Evolutionary conservation across 2,888 invertebrate species (phyloP).

Genomic region (Drosophila prostipennis): DNA sequence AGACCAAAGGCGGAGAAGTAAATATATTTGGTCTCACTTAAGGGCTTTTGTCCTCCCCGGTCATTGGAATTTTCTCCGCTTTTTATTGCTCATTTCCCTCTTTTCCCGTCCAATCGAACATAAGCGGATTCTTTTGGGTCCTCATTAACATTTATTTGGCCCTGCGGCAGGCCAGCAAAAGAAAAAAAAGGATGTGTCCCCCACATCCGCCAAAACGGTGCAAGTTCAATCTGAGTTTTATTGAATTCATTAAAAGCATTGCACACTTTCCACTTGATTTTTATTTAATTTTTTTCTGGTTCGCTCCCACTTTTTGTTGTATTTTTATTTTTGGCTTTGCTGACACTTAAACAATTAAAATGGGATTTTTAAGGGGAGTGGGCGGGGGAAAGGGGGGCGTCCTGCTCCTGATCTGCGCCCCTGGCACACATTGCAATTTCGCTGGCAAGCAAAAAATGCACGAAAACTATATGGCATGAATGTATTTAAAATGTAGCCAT

Average conservation of each 20-base stretch:
- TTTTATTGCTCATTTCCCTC: slow-evolving; percentile 22
- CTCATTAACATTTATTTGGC: slow-evolving; percentile 49
- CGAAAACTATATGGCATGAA: slow-evolving; percentile 26
- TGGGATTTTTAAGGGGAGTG: slow-evolving; percentile 7
- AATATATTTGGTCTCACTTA: slow-evolving; percentile 35
- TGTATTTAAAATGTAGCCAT: slow-evolving; percentile 45
- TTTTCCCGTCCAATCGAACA: slow-evolving; percentile 26
- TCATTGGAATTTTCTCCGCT: slow-evolving; percentile 10
- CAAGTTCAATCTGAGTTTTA: slow-evolving; percentile 42
- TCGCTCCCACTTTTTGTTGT: slow-evolving; percentile 6
- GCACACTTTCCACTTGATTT: slow-evolving; percentile 35
- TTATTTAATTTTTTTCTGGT: slow-evolving; percentile 28
- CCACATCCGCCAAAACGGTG: neutral
- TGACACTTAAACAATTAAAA: slow-evolving; percentile 52
- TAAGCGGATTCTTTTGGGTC: slow-evolving; percentile 41
- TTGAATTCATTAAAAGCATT: slow-evolving; percentile 50
- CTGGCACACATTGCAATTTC: slow-evolving; percentile 56
- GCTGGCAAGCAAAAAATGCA: slow-evolving; percentile 38
- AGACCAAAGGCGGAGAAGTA: slow-evolving; percentile 22
- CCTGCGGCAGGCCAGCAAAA: slow-evolving; percentile 13
- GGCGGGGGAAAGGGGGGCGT: slow-evolving; percentile 2
- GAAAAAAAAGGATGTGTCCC: slow-evolving; percentile 13
- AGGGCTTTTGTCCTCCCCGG: slow-evolving; percentile 14
- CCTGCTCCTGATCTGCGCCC: slow-evolving; percentile 16
- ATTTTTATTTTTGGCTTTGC: slow-evolving; percentile 36